A percentile compares a stretch with the other conserved stretches of the same genome.
Conservation (phyloP, 2,888 invertebrate species). For the Folsomia candida region DNA sequence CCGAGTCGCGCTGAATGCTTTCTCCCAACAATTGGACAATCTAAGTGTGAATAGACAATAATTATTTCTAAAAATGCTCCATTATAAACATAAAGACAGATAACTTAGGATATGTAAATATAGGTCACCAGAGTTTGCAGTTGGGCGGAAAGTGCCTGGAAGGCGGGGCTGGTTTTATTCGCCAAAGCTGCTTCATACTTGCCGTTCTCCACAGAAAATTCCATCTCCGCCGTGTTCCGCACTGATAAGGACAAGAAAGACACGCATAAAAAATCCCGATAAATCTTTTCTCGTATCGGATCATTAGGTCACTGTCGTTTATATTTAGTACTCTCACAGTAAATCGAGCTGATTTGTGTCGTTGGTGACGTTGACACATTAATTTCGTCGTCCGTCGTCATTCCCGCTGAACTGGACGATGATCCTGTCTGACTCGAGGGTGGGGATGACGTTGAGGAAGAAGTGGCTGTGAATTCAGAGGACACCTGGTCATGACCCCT, state of each 20-base stretch:
- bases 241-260: constrained; percentile 59
- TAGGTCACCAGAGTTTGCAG: constrained; percentile 61
- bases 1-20: not conserved
- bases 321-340: no score
- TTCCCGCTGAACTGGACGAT: not conserved
- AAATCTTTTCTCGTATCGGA: no score
- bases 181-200: constrained; percentile 62
- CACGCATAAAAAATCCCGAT: no score
- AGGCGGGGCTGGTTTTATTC: constrained; percentile 64
- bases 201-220: constrained; percentile 66
- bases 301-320: no score
- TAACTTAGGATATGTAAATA: no score
- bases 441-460: not conserved
- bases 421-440: not conserved
- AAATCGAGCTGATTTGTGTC: not conserved
- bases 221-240: constrained; percentile 68
- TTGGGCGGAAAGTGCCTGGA: constrained; percentile 61
- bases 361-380: not conserved
- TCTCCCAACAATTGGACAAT: not conserved
- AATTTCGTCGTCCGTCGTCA: not conserved
- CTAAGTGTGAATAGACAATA: no score
- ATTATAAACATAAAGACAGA: no score
- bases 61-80: no score
- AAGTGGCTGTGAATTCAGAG: not conserved
- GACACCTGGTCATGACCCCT: not conserved